These are phyloP conservation scores for Platorchestia sp. DNA, from an alignment of 1,140 invertebrate species.

Conservation along the genomic window DNA sequence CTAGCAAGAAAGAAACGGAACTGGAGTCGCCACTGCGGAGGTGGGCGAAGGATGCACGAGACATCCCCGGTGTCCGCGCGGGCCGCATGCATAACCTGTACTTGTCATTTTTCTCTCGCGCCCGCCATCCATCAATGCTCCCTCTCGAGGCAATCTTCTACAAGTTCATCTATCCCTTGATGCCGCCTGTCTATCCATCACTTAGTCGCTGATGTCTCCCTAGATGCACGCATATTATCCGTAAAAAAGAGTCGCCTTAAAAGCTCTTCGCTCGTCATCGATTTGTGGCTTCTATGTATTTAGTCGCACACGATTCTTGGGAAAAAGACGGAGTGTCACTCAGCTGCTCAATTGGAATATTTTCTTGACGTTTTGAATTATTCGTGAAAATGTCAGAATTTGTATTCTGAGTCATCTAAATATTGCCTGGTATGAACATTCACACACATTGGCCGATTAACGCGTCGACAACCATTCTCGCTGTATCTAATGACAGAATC, in stretches of 20 bases:
- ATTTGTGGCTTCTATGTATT: background rate
- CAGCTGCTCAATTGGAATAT: background rate
- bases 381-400: background rate
- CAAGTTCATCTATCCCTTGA: slow-evolving; percentile 55
- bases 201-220: slow-evolving; percentile 52
- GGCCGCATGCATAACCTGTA: slow-evolving; percentile 41
- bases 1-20: background rate
- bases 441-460: background rate
- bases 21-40: background rate
- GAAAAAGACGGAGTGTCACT: background rate
- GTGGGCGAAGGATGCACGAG: background rate
- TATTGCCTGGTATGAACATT: background rate
- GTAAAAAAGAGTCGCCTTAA: slow-evolving; percentile 24
- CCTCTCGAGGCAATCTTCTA: slow-evolving; percentile 55
- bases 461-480: too few species aligned
- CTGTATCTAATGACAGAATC: background rate
- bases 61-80: slow-evolving; percentile 21
- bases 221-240: slow-evolving; percentile 51
- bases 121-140: slow-evolving; percentile 51
- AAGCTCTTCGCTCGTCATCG: slow-evolving; percentile 45
- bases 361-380: background rate
- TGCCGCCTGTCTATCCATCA: slow-evolving; percentile 52
- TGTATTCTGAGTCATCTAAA: background rate
- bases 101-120: slow-evolving; percentile 49
- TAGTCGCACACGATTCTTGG: background rate